phyloP scores from a whole-genome alignment of 1,140 invertebrate genomes.

The Anthonomus grandis region DNA sequence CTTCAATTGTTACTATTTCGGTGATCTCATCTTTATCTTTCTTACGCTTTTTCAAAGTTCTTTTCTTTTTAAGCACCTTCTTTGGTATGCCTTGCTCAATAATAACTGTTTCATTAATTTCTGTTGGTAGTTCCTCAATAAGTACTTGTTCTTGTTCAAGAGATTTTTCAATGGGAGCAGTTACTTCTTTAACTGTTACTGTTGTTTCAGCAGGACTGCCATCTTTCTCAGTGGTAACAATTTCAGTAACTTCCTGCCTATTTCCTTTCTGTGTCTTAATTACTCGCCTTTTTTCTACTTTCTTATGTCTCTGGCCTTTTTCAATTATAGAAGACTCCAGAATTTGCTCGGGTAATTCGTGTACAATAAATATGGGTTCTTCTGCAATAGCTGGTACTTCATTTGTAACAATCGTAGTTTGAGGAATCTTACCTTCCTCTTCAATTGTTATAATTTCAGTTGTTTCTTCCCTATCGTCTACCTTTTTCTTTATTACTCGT shows the following conservation, averaged over 20 bases:
- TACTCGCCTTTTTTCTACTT: constrained; percentile 39
- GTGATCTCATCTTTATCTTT: constrained; percentile 41
- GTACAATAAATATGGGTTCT: constrained; percentile 25
- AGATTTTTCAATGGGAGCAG: constrained; percentile 30
- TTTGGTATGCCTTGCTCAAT: constrained; percentile 32
- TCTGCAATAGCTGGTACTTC: constrained; percentile 36
- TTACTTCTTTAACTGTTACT: constrained; percentile 39
- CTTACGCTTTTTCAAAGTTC: constrained; percentile 25
- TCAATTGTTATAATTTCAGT: constrained; percentile 35
- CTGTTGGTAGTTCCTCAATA: constrained; percentile 44
- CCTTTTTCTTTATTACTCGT: constrained; percentile 38
- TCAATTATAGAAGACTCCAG: constrained; percentile 32
- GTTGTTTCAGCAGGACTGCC: constrained; percentile 31
- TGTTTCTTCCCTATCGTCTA: constrained; percentile 37
- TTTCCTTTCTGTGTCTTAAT: constrained; percentile 43
- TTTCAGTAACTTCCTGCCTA: constrained; percentile 43
- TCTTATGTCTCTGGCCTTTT: constrained; percentile 39
- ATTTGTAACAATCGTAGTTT: constrained; percentile 44
- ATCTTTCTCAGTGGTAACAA: constrained; percentile 39
- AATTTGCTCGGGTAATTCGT: constrained; percentile 45
- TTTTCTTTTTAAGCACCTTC: constrained; percentile 40
- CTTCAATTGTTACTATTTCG: constrained; percentile 42
- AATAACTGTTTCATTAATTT: constrained; percentile 30
- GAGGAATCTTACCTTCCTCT: constrained; percentile 21
- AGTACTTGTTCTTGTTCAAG: constrained; percentile 30